phyloP scores from a whole-genome alignment of 2,113 vertebrate species.

The Tauraco erythrolophus region DNA sequence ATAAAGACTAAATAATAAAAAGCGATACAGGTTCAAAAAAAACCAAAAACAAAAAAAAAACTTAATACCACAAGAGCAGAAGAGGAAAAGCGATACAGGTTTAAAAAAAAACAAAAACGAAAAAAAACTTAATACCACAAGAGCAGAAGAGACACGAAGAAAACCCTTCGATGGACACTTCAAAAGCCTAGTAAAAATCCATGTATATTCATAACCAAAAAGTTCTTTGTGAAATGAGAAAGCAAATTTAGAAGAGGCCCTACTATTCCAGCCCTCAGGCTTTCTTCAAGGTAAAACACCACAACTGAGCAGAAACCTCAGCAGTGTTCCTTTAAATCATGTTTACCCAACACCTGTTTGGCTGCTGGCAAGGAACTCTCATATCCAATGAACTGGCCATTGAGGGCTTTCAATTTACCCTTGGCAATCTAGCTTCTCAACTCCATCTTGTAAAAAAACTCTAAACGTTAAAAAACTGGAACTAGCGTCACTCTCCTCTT shows the following conservation, averaged over 20 bases:
- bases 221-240: constrained; percentile 7
- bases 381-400: fast-evolving
- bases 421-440: background rate
- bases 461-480: background rate
- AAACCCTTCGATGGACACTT: background rate
- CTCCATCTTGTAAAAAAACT: background rate
- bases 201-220: constrained; percentile 9
- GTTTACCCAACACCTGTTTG: background rate
- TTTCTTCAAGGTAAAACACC: constrained; percentile 24
- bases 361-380: background rate
- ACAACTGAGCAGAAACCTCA: background rate
- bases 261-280: background rate
- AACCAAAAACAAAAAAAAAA: too few species aligned
- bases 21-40: background rate
- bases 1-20: constrained; percentile 46
- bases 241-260: background rate
- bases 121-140: background rate
- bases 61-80: background rate
- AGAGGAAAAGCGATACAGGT: constrained; percentile 20
- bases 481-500: background rate
- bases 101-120: too few species aligned
- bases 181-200: constrained; percentile 28
- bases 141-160: background rate
- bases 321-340: background rate
- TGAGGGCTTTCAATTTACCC: background rate